phyloP scores from a whole-genome alignment of 2,888 invertebrate genomes.

The Plemyria rubiginata region DNA sequence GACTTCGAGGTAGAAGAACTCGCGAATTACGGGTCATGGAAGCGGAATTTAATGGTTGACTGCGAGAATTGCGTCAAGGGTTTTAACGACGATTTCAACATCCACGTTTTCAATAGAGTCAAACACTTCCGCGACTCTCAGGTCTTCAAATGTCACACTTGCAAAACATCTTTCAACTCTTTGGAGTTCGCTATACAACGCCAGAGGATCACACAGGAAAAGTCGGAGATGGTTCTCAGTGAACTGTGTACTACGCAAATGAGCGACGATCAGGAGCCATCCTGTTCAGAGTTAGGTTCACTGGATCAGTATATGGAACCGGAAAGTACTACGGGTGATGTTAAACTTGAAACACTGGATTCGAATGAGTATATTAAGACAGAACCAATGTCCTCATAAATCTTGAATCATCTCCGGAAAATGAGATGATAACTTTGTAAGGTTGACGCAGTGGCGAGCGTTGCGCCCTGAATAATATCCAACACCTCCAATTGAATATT shows the following conservation, averaged over 20 bases:
- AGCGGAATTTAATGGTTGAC: conserved; percentile 53
- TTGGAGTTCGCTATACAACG: conserved; percentile 65
- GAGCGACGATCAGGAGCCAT: conserved; percentile 61
- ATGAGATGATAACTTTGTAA: too few species aligned
- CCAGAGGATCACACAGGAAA: conserved; percentile 54
- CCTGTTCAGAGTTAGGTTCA: conserved; percentile 48
- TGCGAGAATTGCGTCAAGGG: conserved; percentile 67
- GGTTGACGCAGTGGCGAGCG: too few species aligned
- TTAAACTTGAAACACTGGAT: conserved; percentile 46
- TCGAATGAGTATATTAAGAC: conserved; percentile 46
- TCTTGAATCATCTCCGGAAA: too few species aligned
- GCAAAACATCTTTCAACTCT: conserved; percentile 53
- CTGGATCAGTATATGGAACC: conserved; percentile 56
- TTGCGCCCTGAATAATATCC: too few species aligned
- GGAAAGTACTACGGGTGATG: conserved; percentile 59
- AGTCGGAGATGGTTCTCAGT: conserved; percentile 65
- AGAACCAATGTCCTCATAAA: conserved; percentile 44
- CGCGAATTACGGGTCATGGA: conserved; percentile 56
- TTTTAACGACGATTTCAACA: conserved; percentile 58
- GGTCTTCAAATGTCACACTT: conserved; percentile 63
- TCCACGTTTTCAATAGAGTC: conserved; percentile 52
- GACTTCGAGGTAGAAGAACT: conserved; percentile 68
- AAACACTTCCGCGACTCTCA: conserved; percentile 57
- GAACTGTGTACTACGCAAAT: conserved; percentile 72
- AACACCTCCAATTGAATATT: too few species aligned